Evolutionary conservation across 2,113 vertebrate genomes (phyloP).

Genomic region (Mola mola): DNA sequence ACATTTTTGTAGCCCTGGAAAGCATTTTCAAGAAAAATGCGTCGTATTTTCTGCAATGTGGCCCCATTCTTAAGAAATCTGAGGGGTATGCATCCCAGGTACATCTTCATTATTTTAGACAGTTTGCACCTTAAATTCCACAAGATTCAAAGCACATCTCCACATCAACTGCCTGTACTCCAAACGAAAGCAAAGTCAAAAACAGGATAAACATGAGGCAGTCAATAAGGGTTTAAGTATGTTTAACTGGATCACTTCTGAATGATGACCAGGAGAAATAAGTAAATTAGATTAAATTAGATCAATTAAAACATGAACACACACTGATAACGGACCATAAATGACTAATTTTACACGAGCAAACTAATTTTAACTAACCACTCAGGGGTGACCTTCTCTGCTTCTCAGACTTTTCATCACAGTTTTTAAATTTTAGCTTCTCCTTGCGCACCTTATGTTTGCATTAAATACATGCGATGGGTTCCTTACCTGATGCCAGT

Average conservation of each 20-base stretch:
- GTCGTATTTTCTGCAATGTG: too few species aligned
- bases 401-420: neutral
- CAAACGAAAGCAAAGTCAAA: neutral
- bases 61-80: neutral
- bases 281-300: neutral
- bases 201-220: too few species aligned
- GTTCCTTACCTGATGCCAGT: conserved; percentile 3
- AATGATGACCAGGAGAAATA: neutral
- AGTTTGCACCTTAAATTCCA: neutral
- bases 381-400: too few species aligned
- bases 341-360: too few species aligned
- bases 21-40: too few species aligned
- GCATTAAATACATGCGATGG: neutral
- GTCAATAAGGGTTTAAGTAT: too few species aligned
- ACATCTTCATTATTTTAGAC: neutral
- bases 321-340: too few species aligned
- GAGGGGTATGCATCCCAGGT: neutral
- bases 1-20: too few species aligned
- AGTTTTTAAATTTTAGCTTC: conserved; percentile 3
- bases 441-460: neutral
- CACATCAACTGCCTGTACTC: neutral
- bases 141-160: neutral
- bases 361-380: too few species aligned
- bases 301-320: neutral
- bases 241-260: neutral